Conservation (phyloP, 2,888 invertebrate species). For the Dasypolia templi region DNA sequence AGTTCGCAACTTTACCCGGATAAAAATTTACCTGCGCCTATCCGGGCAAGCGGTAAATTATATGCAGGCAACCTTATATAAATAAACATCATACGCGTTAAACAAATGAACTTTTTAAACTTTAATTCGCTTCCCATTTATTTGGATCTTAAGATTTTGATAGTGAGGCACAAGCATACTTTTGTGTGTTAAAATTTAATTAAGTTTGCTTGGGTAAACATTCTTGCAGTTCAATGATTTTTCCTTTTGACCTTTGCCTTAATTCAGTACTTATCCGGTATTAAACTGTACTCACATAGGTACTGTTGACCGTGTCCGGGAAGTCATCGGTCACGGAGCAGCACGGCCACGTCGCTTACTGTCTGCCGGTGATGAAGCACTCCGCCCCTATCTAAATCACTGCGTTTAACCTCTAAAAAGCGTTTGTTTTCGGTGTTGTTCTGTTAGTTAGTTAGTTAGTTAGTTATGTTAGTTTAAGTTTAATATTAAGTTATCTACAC, state of each 20-base stretch:
- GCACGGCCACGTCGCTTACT: constrained; percentile 62
- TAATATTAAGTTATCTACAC: too few relatives aligned
- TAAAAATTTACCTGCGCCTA: constrained; percentile 54
- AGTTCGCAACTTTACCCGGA: constrained; percentile 51
- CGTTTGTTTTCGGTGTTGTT: too few relatives aligned
- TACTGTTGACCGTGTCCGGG: constrained; percentile 54
- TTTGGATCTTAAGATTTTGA: not conserved
- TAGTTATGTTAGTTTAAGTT: too few relatives aligned
- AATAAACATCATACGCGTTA: constrained; percentile 59
- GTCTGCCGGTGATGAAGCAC: constrained; percentile 66
- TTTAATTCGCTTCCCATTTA: constrained; percentile 23
- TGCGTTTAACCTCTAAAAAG: constrained; percentile 66
- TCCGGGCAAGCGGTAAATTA: constrained; percentile 36
- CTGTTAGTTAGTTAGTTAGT: too few relatives aligned
- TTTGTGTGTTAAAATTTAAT: not conserved
- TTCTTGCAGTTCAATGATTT: not conserved
- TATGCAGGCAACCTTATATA: constrained; percentile 52
- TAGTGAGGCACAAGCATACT: not conserved
- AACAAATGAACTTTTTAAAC: constrained; percentile 42
- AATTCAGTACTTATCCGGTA: constrained; percentile 8
- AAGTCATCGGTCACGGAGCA: constrained; percentile 67
- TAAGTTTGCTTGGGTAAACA: not conserved
- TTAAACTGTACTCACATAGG: constrained; percentile 12
- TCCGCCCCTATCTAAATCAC: constrained; percentile 65
- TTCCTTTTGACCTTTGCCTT: not conserved